These are phyloP conservation scores for Oxyscelio sp. DNA, from an alignment of 2,888 invertebrate species.

Conservation along the genomic window DNA sequence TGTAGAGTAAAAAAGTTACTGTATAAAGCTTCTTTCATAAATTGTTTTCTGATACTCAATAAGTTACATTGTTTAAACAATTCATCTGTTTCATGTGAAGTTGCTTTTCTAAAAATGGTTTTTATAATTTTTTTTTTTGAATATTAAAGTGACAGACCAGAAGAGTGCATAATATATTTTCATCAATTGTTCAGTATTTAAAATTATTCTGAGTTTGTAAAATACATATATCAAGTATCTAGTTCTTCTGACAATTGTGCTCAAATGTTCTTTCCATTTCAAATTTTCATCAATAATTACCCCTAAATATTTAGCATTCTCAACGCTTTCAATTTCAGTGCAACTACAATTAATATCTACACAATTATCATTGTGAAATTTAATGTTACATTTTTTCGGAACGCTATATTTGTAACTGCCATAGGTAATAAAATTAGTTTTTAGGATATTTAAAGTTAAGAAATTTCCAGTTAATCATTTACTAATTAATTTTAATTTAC, in stretches of 20 bases:
- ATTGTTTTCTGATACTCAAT: no score
- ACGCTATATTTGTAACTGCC: not conserved
- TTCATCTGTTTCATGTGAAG: no score
- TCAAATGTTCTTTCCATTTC: not conserved
- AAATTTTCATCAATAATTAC: not conserved
- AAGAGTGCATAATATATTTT: no score
- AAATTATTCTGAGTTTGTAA: no score
- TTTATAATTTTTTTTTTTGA: no score
- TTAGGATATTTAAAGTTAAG: not conserved
- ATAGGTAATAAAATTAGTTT: not conserved
- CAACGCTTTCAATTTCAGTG: not conserved
- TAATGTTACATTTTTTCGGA: not conserved
- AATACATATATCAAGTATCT: not conserved
- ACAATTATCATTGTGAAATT: not conserved
- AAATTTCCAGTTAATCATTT: not conserved
- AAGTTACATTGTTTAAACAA: no score
- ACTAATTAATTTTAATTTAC: not conserved
- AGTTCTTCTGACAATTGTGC: not conserved
- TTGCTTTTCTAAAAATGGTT: no score
- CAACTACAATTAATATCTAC: not conserved
- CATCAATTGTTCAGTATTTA: no score
- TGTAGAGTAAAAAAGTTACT: no score
- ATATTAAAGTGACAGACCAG: no score
- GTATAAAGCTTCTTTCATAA: no score
- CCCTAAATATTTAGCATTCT: not conserved